phyloP scores from a whole-genome alignment of 2,888 invertebrate species.

The Leucozona laternaria region DNA sequence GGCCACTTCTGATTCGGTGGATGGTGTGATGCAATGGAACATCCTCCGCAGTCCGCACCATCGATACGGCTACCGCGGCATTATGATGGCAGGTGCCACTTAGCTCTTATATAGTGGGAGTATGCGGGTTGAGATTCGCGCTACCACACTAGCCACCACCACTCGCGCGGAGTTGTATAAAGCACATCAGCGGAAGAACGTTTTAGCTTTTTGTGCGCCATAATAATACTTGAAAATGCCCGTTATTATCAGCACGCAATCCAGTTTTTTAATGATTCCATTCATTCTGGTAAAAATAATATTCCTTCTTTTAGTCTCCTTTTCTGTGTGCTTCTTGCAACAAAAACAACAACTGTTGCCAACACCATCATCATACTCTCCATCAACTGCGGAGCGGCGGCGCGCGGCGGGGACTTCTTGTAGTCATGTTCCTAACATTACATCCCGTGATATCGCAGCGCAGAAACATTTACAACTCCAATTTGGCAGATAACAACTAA shows the following conservation, averaged over 20 bases:
- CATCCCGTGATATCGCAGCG: slow-evolving; percentile 73
- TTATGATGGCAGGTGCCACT: slow-evolving; percentile 55
- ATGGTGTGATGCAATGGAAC: slow-evolving; percentile 63
- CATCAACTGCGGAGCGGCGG: too few species aligned
- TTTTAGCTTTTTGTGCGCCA: slow-evolving; percentile 74
- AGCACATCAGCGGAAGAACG: slow-evolving; percentile 65
- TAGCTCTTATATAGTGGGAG: slow-evolving; percentile 51
- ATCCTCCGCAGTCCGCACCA: slow-evolving; percentile 70
- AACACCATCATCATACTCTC: slow-evolving; percentile 30
- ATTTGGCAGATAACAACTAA: slow-evolving; percentile 75
- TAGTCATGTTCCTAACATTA: slow-evolving; percentile 74
- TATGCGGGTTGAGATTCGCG: slow-evolving; percentile 56
- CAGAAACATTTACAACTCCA: slow-evolving; percentile 76
- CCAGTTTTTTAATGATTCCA: slow-evolving; percentile 74
- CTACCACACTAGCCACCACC: slow-evolving; percentile 17
- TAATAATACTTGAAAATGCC: slow-evolving; percentile 76
- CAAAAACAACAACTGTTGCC: slow-evolving; percentile 59
- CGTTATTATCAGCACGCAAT: slow-evolving; percentile 78
- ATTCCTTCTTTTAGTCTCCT: slow-evolving; percentile 47
- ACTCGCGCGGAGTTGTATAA: slow-evolving; percentile 18
- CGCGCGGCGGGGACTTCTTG: slow-evolving; percentile 68
- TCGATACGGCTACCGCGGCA: slow-evolving; percentile 36
- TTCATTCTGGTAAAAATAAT: slow-evolving; percentile 44
- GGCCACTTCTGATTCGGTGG: slow-evolving; percentile 74
- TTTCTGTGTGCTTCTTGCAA: slow-evolving; percentile 24